Evolutionary conservation across 2,888 invertebrate genomes (phyloP).

Genomic region (Epistrophe eligans): DNA sequence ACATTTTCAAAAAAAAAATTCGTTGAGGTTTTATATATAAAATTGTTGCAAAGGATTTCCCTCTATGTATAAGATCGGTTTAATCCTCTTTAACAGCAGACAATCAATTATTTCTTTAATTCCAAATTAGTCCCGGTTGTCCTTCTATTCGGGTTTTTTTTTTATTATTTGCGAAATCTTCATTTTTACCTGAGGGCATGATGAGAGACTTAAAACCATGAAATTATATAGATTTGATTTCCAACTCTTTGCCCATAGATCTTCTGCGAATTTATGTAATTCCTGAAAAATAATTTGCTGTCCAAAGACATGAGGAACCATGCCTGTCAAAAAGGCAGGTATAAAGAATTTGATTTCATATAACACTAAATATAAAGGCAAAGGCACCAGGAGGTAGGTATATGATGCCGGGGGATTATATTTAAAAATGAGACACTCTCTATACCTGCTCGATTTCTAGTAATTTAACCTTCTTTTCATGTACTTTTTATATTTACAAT

Average conservation of each 20-base stretch:
- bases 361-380: conserved; percentile 2
- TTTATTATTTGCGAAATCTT: conserved; percentile 30
- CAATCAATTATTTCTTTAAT: conserved; percentile 25
- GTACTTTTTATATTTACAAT: conserved; percentile 2
- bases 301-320: conserved; percentile 50
- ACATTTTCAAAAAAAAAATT: background rate
- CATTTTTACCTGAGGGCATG: conserved; percentile 44
- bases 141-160: conserved; percentile 3
- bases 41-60: conserved; percentile 3
- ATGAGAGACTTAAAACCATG: conserved; percentile 45
- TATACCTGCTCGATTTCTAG: conserved; percentile 57
- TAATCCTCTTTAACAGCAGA: conserved; percentile 42
- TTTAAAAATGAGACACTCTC: conserved; percentile 4
- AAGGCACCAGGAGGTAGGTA: background rate
- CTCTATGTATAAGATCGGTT: background rate
- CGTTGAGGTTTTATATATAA: conserved; percentile 23
- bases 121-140: conserved; percentile 55
- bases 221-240: conserved; percentile 58
- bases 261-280: conserved; percentile 62
- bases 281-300: conserved; percentile 47
- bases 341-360: conserved; percentile 39
- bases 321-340: conserved; percentile 35
- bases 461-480: conserved; percentile 9
- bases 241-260: conserved; percentile 56
- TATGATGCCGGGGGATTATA: conserved; percentile 56